These are phyloP conservation scores for Scolanthus callimorphus DNA, from an alignment of 92 coral and sea anemone species.

Conservation along the genomic window DNA sequence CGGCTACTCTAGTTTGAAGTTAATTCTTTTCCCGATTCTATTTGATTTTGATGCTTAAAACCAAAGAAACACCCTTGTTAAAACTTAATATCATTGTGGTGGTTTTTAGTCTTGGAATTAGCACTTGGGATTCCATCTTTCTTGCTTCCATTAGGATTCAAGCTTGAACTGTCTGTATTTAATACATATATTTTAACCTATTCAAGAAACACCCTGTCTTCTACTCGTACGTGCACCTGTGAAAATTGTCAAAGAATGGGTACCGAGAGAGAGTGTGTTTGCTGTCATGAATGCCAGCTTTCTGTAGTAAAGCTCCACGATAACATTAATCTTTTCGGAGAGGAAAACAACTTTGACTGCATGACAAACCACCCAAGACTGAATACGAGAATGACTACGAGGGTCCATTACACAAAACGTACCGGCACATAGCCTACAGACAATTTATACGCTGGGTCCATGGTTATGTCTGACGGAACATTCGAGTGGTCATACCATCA, in stretches of 20 bases:
- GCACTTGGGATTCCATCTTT: no score
- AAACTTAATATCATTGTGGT: no score
- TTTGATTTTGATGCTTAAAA: no score
- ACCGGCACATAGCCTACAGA: slow-evolving; percentile 27
- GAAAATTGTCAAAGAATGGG: slow-evolving; percentile 7
- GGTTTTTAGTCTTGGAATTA: no score
- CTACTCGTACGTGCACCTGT: slow-evolving; percentile 2
- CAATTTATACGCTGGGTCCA: slow-evolving; percentile 22
- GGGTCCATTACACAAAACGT: slow-evolving; percentile 15
- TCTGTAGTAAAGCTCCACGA: background rate
- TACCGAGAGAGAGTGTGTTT: slow-evolving; percentile 25
- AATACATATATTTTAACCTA: no score
- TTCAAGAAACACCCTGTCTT: background rate
- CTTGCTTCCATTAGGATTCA: no score
- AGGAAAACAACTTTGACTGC: background rate
- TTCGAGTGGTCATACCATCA: slow-evolving; percentile 18
- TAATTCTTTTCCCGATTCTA: no score
- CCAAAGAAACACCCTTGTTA: no score
- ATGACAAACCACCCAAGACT: slow-evolving; percentile 24
- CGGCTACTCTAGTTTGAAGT: no score
- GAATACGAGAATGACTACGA: slow-evolving; percentile 11
- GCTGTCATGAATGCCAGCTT: slow-evolving; percentile 19
- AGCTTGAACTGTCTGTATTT: background rate
- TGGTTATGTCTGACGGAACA: slow-evolving; percentile 10
- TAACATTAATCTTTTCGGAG: background rate